phyloP scores from a whole-genome alignment of 2,888 invertebrate genomes.

The Ochropleura plecta region DNA sequence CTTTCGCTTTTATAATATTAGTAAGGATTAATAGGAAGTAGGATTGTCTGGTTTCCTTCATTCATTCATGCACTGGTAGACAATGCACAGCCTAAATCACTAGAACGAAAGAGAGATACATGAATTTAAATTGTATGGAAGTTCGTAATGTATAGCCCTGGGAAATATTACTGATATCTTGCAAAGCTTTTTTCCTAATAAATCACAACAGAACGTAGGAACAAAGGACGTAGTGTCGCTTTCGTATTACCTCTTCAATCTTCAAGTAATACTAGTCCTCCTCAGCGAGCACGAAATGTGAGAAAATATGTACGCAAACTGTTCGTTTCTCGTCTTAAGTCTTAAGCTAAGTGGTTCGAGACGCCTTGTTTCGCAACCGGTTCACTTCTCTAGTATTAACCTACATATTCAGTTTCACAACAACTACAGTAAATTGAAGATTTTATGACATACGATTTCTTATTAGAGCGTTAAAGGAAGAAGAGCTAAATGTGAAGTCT shows the following conservation, averaged over 20 bases:
- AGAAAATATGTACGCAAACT: conserved; percentile 30
- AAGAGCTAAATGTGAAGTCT: background rate
- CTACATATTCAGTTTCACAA: conserved; percentile 61
- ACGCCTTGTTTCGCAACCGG: conserved; percentile 50
- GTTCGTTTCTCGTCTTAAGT: conserved; percentile 16
- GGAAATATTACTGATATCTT: background rate
- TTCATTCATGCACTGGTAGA: background rate
- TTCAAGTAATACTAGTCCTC: background rate
- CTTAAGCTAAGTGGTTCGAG: conserved; percentile 34
- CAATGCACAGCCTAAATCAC: background rate
- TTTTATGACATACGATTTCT: conserved; percentile 13
- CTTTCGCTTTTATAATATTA: too few species aligned
- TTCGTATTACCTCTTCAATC: background rate
- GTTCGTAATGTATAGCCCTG: background rate
- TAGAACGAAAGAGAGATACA: background rate
- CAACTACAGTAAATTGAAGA: conserved; percentile 30
- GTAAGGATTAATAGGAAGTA: too few species aligned
- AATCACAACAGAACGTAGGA: background rate
- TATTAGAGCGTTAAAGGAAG: background rate
- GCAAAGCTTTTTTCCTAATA: background rate
- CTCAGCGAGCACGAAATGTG: background rate
- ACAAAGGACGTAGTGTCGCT: background rate
- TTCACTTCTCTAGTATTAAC: conserved; percentile 31
- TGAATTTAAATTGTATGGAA: background rate
- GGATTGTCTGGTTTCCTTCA: background rate